Evolutionary conservation across 2,888 invertebrate species (phyloP).

Genomic region (Acrobasis repandana): DNA sequence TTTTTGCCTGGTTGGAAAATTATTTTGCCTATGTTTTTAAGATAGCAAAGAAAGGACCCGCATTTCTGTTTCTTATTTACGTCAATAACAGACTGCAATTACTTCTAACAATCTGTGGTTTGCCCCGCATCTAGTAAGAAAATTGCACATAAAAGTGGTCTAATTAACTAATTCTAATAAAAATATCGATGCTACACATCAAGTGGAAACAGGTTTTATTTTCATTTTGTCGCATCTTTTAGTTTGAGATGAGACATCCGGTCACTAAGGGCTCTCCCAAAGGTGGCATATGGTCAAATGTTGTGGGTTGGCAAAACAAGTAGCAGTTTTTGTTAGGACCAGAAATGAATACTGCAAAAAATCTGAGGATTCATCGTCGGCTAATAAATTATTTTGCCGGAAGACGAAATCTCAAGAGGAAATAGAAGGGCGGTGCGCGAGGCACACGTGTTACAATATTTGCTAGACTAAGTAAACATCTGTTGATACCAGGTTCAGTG

Average conservation of each 20-base stretch:
- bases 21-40: conserved; percentile 48
- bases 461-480: conserved; percentile 76
- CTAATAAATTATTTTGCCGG: conserved; percentile 79
- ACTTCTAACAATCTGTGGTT: conserved; percentile 76
- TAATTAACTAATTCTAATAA: conserved; percentile 73
- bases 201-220: conserved; percentile 60
- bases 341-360: conserved; percentile 62
- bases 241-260: conserved; percentile 54
- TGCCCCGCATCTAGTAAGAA: conserved; percentile 70
- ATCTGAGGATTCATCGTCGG: conserved; percentile 49
- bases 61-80: conserved; percentile 62
- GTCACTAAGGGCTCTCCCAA: conserved; percentile 51
- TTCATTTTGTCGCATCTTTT: conserved; percentile 43
- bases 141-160: conserved; percentile 70
- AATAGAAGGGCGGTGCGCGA: conserved; percentile 71
- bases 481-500: conserved; percentile 59
- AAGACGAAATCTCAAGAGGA: conserved; percentile 82
- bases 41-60: conserved; percentile 55
- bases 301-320: conserved; percentile 50
- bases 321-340: conserved; percentile 56
- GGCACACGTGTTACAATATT: conserved; percentile 83
- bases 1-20: conserved; percentile 47
- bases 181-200: conserved; percentile 47
- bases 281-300: conserved; percentile 61
- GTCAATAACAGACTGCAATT: conserved; percentile 67